Evolutionary conservation across 2,888 invertebrate species (phyloP), one percentile per base, ranked within the genome.

Genomic region (Amphimallon solstitiale): DNA sequence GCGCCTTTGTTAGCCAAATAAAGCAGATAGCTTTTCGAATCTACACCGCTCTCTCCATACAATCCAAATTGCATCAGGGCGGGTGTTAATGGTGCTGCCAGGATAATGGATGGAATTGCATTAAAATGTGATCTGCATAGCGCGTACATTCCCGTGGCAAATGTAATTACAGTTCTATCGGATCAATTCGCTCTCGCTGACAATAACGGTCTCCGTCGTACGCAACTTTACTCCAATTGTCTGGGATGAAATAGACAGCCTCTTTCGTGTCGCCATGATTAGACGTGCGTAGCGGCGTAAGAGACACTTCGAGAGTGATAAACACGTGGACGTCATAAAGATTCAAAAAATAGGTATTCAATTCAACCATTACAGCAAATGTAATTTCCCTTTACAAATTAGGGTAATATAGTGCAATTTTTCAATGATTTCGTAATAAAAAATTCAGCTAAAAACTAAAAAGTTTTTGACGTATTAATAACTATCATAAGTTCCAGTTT

Each of bases 51-150:
- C 52, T 43, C 56, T 78, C 78, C 77, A 78, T 79, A 80, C 79
- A 79, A 81, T 80, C 79, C 80, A 81, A 82, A 82, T 82, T 82
- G 82, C 81, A 82, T 81, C 80, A 80, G 79, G 76, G 79, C 77
- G 77, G 79, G 81, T 79, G 82, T 80, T 82, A 82, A 82, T 82
- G 82, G 83, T 80, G 74, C 80, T 79, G 80, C 80, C 81, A 79
- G 80, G 81, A 82, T 83, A 84, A 83, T 83, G 84, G 83, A 83
- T 82, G 82, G 82, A 83, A 84, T 83, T 83, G 82, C 83, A 83
- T 83, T 83, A 84, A 83, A 84, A 83, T 83, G 82, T 82, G 84
- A 84, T 83, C 83, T 82, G 83, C 82, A 83, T 82, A 82, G 82
- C 79, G 80, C 77, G 78, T 79, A 80, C 78, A 79, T 77, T 67